Conservation (phyloP, 2,113 vertebrate genomes). For the Mustelus asterias region DNA sequence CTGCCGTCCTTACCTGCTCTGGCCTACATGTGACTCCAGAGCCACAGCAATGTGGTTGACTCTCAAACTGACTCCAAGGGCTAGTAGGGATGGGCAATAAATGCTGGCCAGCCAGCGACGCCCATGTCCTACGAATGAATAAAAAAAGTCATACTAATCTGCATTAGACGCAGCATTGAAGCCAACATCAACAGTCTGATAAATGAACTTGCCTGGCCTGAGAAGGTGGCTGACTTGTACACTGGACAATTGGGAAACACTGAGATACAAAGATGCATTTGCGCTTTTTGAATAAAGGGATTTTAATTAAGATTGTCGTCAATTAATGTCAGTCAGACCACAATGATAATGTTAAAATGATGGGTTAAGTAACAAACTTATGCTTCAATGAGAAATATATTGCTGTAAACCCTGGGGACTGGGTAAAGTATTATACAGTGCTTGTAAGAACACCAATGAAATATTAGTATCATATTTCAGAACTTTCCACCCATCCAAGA, state of each 20-base stretch:
- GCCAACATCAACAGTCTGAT: neutral
- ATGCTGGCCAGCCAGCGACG: too few species aligned
- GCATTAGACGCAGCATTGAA: neutral
- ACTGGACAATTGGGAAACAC: neutral
- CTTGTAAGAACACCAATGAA: neutral
- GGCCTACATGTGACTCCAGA: too few species aligned
- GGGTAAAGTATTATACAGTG: neutral
- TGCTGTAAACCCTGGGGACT: neutral
- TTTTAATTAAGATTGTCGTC: neutral
- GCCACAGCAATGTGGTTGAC: too few species aligned
- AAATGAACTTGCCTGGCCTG: neutral
- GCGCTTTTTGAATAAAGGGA: neutral
- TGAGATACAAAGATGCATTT: neutral
- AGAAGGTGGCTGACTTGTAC: neutral
- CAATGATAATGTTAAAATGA: neutral
- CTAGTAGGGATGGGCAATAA: too few species aligned
- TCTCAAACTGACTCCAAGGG: too few species aligned
- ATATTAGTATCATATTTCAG: slow-evolving; percentile 15
- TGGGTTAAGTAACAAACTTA: neutral
- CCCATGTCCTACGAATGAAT: too few species aligned
- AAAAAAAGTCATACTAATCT: neutral
- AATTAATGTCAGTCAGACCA: neutral
- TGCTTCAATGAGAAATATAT: neutral
- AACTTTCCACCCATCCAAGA: neutral
- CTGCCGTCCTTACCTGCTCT: too few species aligned